Conservation (phyloP, 2,113 vertebrate species). For the Psettodes erumei region DNA sequence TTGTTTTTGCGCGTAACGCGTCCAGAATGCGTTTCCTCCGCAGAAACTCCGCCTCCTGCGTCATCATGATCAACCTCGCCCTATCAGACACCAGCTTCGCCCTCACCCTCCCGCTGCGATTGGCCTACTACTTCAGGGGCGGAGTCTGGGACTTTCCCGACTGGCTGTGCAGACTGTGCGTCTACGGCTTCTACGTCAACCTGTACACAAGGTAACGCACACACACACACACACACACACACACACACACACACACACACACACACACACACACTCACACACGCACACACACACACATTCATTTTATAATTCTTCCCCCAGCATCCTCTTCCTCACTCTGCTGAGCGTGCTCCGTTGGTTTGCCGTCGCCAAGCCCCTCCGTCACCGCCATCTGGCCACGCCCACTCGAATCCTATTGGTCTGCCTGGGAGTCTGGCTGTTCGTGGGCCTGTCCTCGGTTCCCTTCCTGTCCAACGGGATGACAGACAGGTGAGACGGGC, state of each 20-base stretch:
- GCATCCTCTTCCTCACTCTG: conserved; percentile 80
- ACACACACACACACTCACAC: too few species aligned
- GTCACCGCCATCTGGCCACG: conserved; percentile 32
- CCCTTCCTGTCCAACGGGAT: conserved; percentile 73
- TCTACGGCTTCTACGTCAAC: conserved; percentile 80
- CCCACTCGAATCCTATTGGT: conserved; percentile 32
- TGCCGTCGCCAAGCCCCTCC: conserved; percentile 64
- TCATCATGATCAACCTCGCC: conserved; percentile 83
- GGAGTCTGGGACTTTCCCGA: conserved; percentile 74
- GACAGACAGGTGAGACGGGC: conserved; percentile 16
- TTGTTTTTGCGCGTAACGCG: too few species aligned
- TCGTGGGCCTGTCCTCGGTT: conserved; percentile 60
- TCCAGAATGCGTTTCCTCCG: too few species aligned
- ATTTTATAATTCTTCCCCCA: conserved; percentile 30
- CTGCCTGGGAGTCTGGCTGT: conserved; percentile 76
- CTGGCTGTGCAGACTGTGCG: conserved; percentile 78
- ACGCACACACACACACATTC: too few species aligned
- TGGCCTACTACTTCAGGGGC: conserved; percentile 73
- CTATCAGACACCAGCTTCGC: conserved; percentile 79
- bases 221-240: too few species aligned
- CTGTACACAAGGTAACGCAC: conserved; percentile 76
- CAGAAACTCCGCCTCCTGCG: conserved; percentile 61
- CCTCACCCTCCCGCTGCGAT: conserved; percentile 78
- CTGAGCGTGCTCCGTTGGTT: conserved; percentile 80
- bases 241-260: too few species aligned